Base-by-base conservation (phyloP, 92 coral and sea anemone species). In the Zoanthus solanderi region DNA sequence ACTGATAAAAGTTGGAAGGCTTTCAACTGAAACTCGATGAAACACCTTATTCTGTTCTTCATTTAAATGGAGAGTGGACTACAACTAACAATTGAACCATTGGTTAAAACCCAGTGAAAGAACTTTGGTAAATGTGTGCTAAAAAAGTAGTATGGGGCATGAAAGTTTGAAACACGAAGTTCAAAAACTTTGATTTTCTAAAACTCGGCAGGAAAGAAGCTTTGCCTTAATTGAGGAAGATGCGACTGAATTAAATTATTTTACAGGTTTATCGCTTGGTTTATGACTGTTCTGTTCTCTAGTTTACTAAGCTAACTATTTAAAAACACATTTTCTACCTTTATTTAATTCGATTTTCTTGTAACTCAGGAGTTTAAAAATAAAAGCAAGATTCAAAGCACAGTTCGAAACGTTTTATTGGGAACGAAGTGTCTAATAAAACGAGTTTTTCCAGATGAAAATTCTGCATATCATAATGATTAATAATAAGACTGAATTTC, bases 1-100 rank as follows among this genome's bases (percentile, higher is more conserved):
- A 46, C 85, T 81, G 85, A 81, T 81, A 81, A 81, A 81, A 67
- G 60, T 81, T 81, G 85, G 85, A 81, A 67, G 12, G 44, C 29
- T 66, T 81, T 81, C 75, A 65, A 66, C 74, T 81, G 57, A 42
- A 42, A 81, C 14, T 57, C 12, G 5, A 4, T 4, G 2, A 50
- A 50, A 50, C 56, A 50, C 56, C 9, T 50, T 50, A 11, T 50
- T 11, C 9, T 11, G 5, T 50, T 37, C 42, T 37, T 44, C 0
- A 73, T 57, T 17, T 47, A 63, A 23, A 12, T 18, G 16, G 5
- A 17, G 34, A 12, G 52, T 17, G 28, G 30, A 63, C 69, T 5
- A 50, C 9, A 11, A 7, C 56, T 50, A 11, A 7, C 56, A 7
- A 1, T 50, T 11, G 56, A 50, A 50, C 56, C 56, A 7, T 50